Conservation (phyloP, 2,113 vertebrate species). For the Cygnus buccinator region DNA sequence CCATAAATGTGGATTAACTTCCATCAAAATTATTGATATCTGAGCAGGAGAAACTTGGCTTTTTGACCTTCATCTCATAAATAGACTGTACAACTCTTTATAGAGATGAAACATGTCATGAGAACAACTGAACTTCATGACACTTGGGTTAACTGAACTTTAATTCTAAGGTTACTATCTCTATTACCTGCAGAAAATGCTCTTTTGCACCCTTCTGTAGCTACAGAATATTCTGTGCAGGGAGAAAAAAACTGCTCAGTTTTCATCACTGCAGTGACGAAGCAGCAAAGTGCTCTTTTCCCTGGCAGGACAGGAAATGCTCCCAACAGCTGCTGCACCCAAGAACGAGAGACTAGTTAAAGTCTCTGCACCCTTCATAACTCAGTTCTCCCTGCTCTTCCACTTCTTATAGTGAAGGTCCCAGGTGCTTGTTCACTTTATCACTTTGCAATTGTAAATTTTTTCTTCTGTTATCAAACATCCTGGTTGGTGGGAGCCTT, state of each 20-base stretch:
- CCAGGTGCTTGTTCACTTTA: neutral
- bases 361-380: fast-evolving
- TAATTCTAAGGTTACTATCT: neutral
- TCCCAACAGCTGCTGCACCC: neutral
- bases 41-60: neutral
- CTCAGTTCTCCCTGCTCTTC: neutral
- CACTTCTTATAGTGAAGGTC: fast-evolving
- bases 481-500: neutral
- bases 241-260: neutral
- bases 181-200: neutral
- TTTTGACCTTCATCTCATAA: neutral
- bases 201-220: neutral
- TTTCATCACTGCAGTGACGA: neutral
- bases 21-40: neutral
- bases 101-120: neutral
- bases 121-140: neutral
- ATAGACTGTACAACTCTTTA: neutral
- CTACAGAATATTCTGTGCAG: neutral
- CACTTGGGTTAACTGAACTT: neutral
- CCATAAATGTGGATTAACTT: neutral
- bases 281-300: neutral
- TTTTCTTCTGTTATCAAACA: neutral
- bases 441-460: neutral
- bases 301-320: neutral
- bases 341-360: neutral